A percentile compares a stretch with the other conserved stretches of the same genome.
Conservation (phyloP, 2,797 vertebrate genomes). For the Schizothorax lantsangensis region DNA sequence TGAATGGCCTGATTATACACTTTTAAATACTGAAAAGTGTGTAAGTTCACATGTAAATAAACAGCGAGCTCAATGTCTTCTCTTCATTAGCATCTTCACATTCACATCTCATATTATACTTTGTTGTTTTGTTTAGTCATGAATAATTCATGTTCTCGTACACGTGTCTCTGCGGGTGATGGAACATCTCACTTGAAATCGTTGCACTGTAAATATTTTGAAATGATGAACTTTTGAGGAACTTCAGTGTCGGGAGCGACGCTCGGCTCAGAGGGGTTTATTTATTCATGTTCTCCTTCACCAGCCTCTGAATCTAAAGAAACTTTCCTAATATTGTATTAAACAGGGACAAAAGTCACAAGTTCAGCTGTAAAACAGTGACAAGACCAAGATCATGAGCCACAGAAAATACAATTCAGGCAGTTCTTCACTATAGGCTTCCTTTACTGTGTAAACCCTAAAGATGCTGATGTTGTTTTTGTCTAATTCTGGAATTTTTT, state of each 20-base stretch:
- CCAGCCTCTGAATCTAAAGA: neutral
- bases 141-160: conserved; percentile 27
- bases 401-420: neutral
- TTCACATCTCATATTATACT: neutral
- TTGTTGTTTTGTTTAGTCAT: neutral
- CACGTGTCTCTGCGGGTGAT: neutral
- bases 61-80: neutral
- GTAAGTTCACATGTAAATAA: neutral
- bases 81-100: neutral
- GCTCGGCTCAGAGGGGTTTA: neutral
- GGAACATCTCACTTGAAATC: neutral
- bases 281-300: conserved; percentile 19
- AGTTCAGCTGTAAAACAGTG: neutral
- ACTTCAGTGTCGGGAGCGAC: neutral
- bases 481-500: neutral
- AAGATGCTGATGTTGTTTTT: neutral
- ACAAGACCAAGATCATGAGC: neutral
- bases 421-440: too few species aligned
- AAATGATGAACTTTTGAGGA: conserved; percentile 38
- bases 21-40: neutral
- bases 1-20: neutral
- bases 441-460: neutral
- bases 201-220: conserved; percentile 38
- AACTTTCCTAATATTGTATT: neutral
- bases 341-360: neutral